Percentiles rank a stretch among this genome's conserved stretches.
These are phyloP conservation scores for Podotricha telesiphe DNA, from an alignment of 2,888 invertebrate genomes.

Conservation along the genomic window DNA sequence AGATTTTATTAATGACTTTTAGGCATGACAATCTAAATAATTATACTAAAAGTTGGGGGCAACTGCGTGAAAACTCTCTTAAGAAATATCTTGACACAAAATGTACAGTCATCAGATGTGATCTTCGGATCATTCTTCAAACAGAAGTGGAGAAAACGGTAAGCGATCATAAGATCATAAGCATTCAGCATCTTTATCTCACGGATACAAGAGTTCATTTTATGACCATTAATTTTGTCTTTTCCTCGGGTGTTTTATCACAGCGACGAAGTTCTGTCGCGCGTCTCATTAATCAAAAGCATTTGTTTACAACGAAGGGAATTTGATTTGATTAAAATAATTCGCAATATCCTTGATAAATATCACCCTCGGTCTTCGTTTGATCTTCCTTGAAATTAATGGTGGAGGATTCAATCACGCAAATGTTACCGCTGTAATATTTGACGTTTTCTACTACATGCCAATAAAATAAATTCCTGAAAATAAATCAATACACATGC, in stretches of 20 bases:
- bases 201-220: slow-evolving; percentile 83
- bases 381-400: slow-evolving; percentile 82
- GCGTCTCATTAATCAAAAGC: slow-evolving; percentile 84
- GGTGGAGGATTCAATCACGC: slow-evolving; percentile 82
- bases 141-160: slow-evolving; percentile 77
- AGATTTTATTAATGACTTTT: slow-evolving; percentile 80
- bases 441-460: slow-evolving; percentile 54
- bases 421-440: slow-evolving; percentile 67
- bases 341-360: slow-evolving; percentile 84
- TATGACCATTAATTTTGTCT: slow-evolving; percentile 83
- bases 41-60: slow-evolving; percentile 70
- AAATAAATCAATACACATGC: not conserved
- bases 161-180: slow-evolving; percentile 77
- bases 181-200: slow-evolving; percentile 83
- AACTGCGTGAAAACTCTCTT: slow-evolving; percentile 68
- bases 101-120: slow-evolving; percentile 79
- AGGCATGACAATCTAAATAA: slow-evolving; percentile 82
- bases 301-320: slow-evolving; percentile 84
- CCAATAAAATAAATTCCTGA: slow-evolving; percentile 25
- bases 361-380: slow-evolving; percentile 83
- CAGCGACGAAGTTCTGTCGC: slow-evolving; percentile 81
- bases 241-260: slow-evolving; percentile 83
- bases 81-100: slow-evolving; percentile 63
- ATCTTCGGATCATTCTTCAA: slow-evolving; percentile 75
- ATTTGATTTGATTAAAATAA: slow-evolving; percentile 85